A percentile compares a stretch with the other conserved stretches of the same genome.
Evolutionary conservation across 1,140 invertebrate species (phyloP).

Genomic region (Saccostrea echinata): DNA sequence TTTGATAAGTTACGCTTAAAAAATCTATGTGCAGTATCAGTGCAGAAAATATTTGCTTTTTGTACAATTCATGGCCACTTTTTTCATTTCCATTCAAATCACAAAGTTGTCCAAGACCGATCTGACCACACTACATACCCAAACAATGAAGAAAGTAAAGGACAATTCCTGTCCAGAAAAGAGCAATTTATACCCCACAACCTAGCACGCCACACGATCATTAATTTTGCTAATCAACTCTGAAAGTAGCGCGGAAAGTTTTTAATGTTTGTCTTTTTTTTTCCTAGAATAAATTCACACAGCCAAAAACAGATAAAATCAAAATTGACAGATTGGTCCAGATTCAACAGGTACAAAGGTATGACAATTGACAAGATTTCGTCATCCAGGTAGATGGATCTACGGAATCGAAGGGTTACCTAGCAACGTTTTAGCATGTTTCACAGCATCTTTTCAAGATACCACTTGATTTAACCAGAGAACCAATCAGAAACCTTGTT

Average conservation of each 20-base stretch:
- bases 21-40: no score
- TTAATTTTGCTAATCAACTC: not conserved
- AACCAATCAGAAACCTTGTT: conserved; percentile 52
- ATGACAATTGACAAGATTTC: conserved; percentile 1
- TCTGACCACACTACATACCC: not conserved
- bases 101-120: not conserved
- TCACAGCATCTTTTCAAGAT: conserved; percentile 28
- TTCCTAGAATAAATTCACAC: not conserved
- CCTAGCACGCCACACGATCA: not conserved
- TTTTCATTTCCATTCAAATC: not conserved
- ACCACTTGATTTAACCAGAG: conserved; percentile 3
- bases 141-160: not conserved
- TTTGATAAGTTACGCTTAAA: no score
- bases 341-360: conserved; percentile 7
- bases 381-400: conserved; percentile 30
- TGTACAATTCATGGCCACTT: no score
- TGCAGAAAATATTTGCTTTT: no score
- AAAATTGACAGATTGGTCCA: not conserved
- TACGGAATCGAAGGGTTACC: conserved; percentile 14
- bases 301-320: not conserved
- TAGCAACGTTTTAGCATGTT: conserved; percentile 38
- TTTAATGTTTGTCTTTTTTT: not conserved
- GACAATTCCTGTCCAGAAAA: not conserved
- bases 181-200: not conserved
- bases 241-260: not conserved